Evolutionary conservation across 2,888 invertebrate genomes (phyloP), one percentile per base, ranked within the genome.

Genomic region (Ptilodon capucinus): DNA sequence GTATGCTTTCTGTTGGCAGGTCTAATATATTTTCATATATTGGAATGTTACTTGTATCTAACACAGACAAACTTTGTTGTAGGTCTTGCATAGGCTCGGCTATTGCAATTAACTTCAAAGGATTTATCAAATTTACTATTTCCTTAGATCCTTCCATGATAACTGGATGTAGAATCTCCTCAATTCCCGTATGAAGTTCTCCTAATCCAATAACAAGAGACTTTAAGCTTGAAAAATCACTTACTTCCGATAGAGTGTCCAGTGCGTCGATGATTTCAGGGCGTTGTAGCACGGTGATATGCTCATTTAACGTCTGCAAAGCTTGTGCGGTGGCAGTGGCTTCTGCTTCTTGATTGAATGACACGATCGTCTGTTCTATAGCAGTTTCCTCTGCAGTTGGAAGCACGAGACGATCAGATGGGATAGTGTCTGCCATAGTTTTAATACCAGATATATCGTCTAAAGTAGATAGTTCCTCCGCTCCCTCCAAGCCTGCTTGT

Each of bases 371-470:
- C 39, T 76, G 71, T 44, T 78, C 74, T 30, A 73, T 49, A 1
- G 60, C 58, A 19, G 64, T 74, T 72, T 81, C 79, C 65, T 76
- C 74, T 35, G 76, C 74, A 44, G 64, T 68, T 34, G 81, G 85
- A 52, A 79, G 76, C 51, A 81, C 57, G 36, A 91, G 64, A 48
- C 71, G 66, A 49, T 89, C 86, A 17, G 76, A 75, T 19, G 80
- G 77, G 35, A 92, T 63, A n/a, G 86, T 79, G 23, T 92, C 92
- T 3, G 92, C 91, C 30, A 85, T 83, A 0, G 92, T 92, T 76
- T 92, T 92, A 14, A 94, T 83, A 3, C 88, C 92, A 0, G 93
- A 92, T 54, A 93, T 80, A 60, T 93, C 92, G 57, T 92, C 92
- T 43, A 93, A 84, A 6, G 92, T 92, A 4, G 93, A 92, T 65